These are phyloP conservation scores for Strix uralensis DNA, from an alignment of 2,113 vertebrate genomes.

Conservation along the genomic window DNA sequence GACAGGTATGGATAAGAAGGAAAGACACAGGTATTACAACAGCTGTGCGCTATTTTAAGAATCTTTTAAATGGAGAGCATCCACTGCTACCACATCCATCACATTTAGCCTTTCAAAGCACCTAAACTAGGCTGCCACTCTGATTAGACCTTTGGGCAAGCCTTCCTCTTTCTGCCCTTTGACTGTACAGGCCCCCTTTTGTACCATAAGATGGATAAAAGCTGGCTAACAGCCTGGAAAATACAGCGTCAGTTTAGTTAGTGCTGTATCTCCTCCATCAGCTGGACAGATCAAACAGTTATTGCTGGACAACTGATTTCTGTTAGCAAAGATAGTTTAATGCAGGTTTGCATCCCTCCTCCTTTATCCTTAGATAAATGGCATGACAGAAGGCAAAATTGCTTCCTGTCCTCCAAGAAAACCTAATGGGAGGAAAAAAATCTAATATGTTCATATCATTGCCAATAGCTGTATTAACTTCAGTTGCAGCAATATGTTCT, in stretches of 20 bases:
- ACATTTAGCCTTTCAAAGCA: background rate
- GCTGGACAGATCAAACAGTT: constrained; percentile 49
- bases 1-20: background rate
- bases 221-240: constrained; percentile 25
- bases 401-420: constrained; percentile 56
- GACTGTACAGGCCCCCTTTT: background rate
- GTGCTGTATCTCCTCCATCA: constrained; percentile 15
- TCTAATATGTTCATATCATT: background rate
- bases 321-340: constrained; percentile 41
- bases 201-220: constrained; percentile 8
- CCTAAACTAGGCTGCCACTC: background rate
- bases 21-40: background rate
- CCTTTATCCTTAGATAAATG: constrained; percentile 55
- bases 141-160: background rate
- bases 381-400: constrained; percentile 52
- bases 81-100: background rate
- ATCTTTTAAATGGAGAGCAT: background rate
- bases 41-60: background rate
- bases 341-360: constrained; percentile 37
- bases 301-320: constrained; percentile 27
- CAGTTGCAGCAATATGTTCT: constrained; percentile 23
- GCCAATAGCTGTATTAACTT: constrained; percentile 53
- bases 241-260: background rate
- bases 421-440: constrained; percentile 31
- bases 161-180: background rate